Conservation (phyloP, 2,113 vertebrate species). For the Corythornis vintsioides region DNA sequence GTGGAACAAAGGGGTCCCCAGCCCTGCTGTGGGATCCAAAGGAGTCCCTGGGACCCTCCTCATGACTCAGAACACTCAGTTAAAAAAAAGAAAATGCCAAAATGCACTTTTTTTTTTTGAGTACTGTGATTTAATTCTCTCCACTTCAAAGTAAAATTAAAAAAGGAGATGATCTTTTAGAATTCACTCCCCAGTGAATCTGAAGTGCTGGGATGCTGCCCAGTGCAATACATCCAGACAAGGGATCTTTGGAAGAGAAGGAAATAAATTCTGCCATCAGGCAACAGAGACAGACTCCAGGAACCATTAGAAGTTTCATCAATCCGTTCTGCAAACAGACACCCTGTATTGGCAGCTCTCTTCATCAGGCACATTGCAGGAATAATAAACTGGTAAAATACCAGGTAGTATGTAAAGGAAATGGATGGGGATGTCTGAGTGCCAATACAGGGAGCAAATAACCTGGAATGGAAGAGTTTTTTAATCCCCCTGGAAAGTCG, state of each 20-base stretch:
- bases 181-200: not conserved
- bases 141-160: not conserved
- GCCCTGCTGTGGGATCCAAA: not conserved
- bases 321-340: slow-evolving; percentile 10
- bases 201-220: not conserved
- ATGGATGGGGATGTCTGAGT: not conserved
- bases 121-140: not conserved
- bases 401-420: slow-evolving; percentile 2
- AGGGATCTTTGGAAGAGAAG: not conserved
- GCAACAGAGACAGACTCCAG: not conserved
- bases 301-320: not conserved
- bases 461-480: not conserved
- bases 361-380: slow-evolving; percentile 9
- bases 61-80: not conserved
- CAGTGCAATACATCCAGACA: not conserved
- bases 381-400: slow-evolving; percentile 43
- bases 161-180: not conserved
- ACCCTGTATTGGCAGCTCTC: not conserved
- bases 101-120: not conserved
- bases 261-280: slow-evolving; percentile 19
- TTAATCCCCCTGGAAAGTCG: not conserved
- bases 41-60: not conserved
- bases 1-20: not conserved
- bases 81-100: not conserved
- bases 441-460: not conserved